Evolutionary conservation across 2,113 vertebrate genomes (phyloP).

Genomic region (Verasper variegatus): DNA sequence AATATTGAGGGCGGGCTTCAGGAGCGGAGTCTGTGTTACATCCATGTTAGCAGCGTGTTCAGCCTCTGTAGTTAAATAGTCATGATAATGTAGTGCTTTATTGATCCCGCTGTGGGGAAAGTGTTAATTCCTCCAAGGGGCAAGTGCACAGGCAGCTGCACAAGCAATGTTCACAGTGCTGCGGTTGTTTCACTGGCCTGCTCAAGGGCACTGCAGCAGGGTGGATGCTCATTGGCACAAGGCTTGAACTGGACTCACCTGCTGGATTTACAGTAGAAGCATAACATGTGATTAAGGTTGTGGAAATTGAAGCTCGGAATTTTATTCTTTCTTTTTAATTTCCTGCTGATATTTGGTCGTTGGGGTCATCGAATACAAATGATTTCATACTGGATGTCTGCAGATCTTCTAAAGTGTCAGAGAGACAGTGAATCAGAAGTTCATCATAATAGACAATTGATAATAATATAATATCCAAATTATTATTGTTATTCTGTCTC

Average conservation of each 20-base stretch:
- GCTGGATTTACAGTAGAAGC: neutral
- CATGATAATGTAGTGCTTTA: constrained; percentile 42
- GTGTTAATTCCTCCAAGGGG: constrained; percentile 24
- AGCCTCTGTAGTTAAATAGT: constrained; percentile 41
- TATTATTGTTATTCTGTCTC: too few species aligned
- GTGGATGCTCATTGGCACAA: neutral
- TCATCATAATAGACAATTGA: too few species aligned
- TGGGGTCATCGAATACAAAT: too few species aligned
- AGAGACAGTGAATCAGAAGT: too few species aligned
- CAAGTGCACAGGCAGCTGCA: constrained; percentile 37
- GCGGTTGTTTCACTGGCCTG: neutral
- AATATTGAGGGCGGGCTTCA: constrained; percentile 21
- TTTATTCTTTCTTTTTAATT: neutral
- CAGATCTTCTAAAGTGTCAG: too few species aligned
- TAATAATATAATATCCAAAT: too few species aligned
- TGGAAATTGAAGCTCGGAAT: neutral
- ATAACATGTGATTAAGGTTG: neutral
- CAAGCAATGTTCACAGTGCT: neutral
- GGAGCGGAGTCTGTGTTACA: constrained; percentile 16
- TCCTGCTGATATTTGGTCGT: too few species aligned
- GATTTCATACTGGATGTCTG: too few species aligned
- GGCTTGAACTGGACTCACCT: too few species aligned
- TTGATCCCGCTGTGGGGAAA: constrained; percentile 31
- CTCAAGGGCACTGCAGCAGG: constrained; percentile 22
- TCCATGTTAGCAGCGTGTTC: constrained; percentile 30